These are phyloP conservation scores for Leptura quadrifasciata DNA, from an alignment of 2,888 invertebrate species.

Conservation along the genomic window DNA sequence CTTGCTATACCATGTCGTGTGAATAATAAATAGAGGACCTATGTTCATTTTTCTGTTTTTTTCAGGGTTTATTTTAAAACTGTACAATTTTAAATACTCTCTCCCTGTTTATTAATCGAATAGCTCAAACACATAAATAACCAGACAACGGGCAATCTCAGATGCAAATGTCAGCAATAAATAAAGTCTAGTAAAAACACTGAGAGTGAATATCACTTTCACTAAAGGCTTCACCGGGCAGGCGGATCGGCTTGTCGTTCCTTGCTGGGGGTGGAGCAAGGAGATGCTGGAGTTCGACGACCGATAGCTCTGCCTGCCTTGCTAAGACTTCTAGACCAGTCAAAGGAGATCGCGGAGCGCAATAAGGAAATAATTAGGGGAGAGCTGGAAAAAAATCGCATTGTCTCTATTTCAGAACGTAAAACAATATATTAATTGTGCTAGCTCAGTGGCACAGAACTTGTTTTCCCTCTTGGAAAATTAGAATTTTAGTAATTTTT, in stretches of 20 bases:
- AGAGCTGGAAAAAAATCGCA: too few species aligned
- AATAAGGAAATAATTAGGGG: too few species aligned
- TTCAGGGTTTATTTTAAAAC: neutral
- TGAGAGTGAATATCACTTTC: conserved; percentile 31
- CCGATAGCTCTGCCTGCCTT: conserved; percentile 29
- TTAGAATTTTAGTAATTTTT: too few species aligned
- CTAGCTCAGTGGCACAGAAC: too few species aligned
- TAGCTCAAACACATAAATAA: conserved; percentile 12
- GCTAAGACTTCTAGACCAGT: neutral
- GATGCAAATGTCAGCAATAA: conserved; percentile 22
- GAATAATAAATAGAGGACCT: neutral
- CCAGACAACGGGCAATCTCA: conserved; percentile 17
- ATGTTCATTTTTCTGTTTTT: neutral
- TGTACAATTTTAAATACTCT: neutral
- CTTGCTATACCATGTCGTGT: neutral
- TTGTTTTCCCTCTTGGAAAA: too few species aligned
- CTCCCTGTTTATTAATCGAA: conserved; percentile 7
- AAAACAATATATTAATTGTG: too few species aligned
- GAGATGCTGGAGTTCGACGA: conserved; percentile 35
- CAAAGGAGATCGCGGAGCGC: too few species aligned
- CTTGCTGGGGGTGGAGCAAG: conserved; percentile 27
- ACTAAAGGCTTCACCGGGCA: conserved; percentile 10
- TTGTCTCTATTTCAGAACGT: too few species aligned
- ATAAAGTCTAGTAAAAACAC: conserved; percentile 23
- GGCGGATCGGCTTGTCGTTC: neutral